phyloP scores from a whole-genome alignment of 1,140 invertebrate species.

The Neoseiulus cucumeris region DNA sequence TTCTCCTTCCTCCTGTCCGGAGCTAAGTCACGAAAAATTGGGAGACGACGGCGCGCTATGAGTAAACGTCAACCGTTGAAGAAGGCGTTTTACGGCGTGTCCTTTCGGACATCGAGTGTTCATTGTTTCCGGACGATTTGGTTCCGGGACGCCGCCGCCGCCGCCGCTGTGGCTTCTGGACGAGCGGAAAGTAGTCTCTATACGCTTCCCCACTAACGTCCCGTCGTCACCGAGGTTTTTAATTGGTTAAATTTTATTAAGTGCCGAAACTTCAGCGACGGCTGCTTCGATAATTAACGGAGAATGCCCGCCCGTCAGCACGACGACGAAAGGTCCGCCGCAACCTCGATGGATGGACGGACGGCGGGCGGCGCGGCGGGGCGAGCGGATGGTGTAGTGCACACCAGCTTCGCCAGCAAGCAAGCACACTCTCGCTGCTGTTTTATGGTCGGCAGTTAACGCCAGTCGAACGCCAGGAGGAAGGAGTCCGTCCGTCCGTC shows the following conservation, averaged over 20 bases:
- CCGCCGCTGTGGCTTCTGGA: neutral
- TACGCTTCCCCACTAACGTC: neutral
- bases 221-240: neutral
- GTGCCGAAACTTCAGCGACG: neutral
- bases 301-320: neutral
- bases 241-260: constrained; percentile 12
- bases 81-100: neutral
- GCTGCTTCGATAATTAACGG: constrained; percentile 4
- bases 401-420: too few species aligned
- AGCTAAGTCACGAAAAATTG: too few species aligned
- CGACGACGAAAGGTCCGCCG: neutral
- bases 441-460: constrained; percentile 11
- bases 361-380: too few species aligned
- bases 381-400: too few species aligned
- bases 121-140: constrained; percentile 10
- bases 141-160: neutral
- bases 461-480: neutral
- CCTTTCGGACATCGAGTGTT: neutral
- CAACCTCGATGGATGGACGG: too few species aligned
- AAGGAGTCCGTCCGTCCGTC: too few species aligned
- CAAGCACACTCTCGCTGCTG: neutral
- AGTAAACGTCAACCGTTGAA: too few species aligned
- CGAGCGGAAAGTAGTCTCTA: neutral
- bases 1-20: too few species aligned
- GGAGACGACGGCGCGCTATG: too few species aligned